Conservation (phyloP, 2,113 vertebrate species). For the Thomomys bottae region DNA sequence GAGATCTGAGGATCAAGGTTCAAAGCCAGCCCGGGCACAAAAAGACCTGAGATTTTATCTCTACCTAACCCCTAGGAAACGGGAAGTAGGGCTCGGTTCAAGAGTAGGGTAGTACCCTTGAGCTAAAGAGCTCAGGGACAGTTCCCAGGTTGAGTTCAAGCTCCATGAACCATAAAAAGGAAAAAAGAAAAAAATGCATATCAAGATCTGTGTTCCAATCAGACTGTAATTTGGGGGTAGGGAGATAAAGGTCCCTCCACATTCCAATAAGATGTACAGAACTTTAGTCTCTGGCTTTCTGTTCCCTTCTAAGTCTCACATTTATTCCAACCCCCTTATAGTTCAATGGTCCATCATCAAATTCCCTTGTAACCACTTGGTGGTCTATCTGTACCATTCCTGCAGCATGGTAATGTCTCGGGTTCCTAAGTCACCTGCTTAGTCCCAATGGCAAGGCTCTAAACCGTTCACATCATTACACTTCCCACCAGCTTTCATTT, state of each 20-base stretch:
- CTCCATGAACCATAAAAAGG: no score
- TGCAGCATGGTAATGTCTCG: neutral
- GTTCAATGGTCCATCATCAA: neutral
- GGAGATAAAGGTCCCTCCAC: neutral
- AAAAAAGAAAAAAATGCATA: neutral
- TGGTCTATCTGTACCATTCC: neutral
- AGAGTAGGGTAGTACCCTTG: no score
- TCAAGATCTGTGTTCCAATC: conserved; percentile 44
- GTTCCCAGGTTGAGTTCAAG: no score
- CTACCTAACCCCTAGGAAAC: no score
- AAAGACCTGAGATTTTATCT: no score
- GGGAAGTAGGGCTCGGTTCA: no score
- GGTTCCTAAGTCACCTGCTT: conserved; percentile 3
- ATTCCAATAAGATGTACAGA: neutral
- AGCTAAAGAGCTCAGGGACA: no score
- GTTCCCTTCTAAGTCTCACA: neutral
- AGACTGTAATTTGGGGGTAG: neutral
- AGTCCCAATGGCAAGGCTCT: neutral
- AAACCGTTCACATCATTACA: neutral
- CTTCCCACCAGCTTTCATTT: conserved; percentile 55
- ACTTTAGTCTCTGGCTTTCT: neutral
- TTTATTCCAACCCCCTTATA: neutral
- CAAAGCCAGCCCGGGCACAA: no score
- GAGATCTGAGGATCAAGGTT: no score
- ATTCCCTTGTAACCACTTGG: neutral